Evolutionary conservation across 2,888 invertebrate species (phyloP), one percentile per base, ranked within the genome.

Genomic region (Chymomyza procnemis): DNA sequence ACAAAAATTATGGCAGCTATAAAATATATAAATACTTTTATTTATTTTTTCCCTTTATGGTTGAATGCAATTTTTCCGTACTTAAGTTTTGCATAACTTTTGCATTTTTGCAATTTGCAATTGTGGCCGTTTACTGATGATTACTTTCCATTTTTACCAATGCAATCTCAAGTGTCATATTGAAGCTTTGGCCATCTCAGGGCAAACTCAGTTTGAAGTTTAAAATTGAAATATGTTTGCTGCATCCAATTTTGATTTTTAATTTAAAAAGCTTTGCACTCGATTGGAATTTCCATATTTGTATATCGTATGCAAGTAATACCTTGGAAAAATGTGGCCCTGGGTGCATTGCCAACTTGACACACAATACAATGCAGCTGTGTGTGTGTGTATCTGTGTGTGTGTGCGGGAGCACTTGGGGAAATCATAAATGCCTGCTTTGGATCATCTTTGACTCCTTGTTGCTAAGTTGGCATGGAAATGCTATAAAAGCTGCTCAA

Each of bases 341-440:
- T 52, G 18, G 61, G 54, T 62, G 62, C 62, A 62, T 46, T 62
- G 34, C 21, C 55, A 19, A 50, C 50, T 50, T 50, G 50, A 50
- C n/a, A 18, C 50, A 16, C 19, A 50, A 50, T 8, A n/a, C 18
- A 18, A 50, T 16, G 50, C 18, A 50, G 50, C 16, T 19, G 19
- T 50, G 14, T 47, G 47, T 16, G 56, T 21, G 22, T 61, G 22
- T n/a, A 2, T 1, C 22, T 54, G 61, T 48, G n/a, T 62, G 8
- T 18, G 26, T 59, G 46, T 66, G 55, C 58, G 64, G 63, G 67
- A 18, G 57, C 57, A 30, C 56, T 54, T n/a, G 50, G 62, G 62
- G 62, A 67, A 74, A 70, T 78, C 76, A 78, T 69, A 76, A 73
- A 60, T 59, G 61, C 34, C 62, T 6, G 9, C 26, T 18, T 26